Evolutionary conservation across 1,140 invertebrate species (phyloP).

Genomic region (Ruditapes philippinarum): DNA sequence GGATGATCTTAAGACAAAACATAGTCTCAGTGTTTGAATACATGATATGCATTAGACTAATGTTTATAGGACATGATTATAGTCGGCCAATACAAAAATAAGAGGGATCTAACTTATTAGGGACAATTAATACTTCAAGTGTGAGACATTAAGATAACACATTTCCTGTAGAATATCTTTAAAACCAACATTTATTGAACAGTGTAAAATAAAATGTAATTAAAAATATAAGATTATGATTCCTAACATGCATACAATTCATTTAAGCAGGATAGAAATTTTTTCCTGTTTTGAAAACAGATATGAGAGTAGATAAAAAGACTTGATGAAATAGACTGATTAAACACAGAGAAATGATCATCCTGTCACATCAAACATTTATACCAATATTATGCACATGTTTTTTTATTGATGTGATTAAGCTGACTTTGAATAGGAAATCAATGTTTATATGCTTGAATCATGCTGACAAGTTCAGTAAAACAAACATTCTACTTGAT

Average conservation of each 20-base stretch:
- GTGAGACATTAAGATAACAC: neutral
- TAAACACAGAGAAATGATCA: neutral
- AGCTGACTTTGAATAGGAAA: constrained; percentile 5
- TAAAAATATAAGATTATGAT: too few relatives aligned
- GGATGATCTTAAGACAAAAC: constrained; percentile 30
- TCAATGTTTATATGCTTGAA: constrained; percentile 10
- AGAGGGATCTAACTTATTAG: neutral
- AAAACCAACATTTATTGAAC: too few relatives aligned
- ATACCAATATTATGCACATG: constrained; percentile 29
- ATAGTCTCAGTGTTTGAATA: neutral
- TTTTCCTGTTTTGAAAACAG: too few relatives aligned
- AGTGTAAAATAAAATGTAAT: too few relatives aligned
- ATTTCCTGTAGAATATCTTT: neutral
- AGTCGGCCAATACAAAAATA: too few relatives aligned
- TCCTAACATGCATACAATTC: too few relatives aligned
- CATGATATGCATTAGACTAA: neutral
- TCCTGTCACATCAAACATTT: constrained; percentile 13
- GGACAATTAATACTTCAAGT: constrained; percentile 34
- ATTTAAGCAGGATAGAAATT: too few relatives aligned
- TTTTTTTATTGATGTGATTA: constrained; percentile 32
- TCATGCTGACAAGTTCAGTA: neutral
- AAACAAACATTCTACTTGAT: neutral
- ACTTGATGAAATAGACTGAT: neutral
- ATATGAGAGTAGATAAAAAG: constrained; percentile 6
- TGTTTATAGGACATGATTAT: neutral